phyloP scores from a whole-genome alignment of 2,888 invertebrate genomes.

The Tetanocera ferruginea region DNA sequence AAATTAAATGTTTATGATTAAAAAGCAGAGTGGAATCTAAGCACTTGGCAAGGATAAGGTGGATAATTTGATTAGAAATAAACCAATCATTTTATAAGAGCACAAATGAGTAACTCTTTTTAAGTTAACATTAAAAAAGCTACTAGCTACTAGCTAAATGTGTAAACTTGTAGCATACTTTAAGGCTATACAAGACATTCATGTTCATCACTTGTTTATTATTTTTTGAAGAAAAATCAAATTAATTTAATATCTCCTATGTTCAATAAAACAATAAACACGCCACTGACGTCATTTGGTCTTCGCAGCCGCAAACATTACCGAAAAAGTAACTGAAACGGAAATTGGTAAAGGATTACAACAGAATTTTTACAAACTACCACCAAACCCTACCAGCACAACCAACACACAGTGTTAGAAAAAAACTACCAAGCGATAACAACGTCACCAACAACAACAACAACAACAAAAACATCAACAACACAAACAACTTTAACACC shows the following conservation, averaged over 20 bases:
- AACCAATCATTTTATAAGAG: too few species aligned
- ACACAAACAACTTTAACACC: slow-evolving; percentile 10
- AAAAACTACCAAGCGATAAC: background rate
- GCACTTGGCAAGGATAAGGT: too few species aligned
- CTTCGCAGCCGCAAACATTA: slow-evolving; percentile 41
- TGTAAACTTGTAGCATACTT: background rate
- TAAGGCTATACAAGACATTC: too few species aligned
- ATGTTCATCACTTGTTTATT: too few species aligned
- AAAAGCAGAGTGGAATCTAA: too few species aligned
- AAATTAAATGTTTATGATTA: too few species aligned
- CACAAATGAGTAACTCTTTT: too few species aligned
- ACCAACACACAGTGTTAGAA: background rate
- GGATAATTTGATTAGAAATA: too few species aligned
- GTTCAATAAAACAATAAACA: too few species aligned
- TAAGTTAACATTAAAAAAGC: too few species aligned
- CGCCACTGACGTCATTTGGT: slow-evolving; percentile 27
- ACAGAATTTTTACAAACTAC: background rate
- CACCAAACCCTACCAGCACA: background rate
- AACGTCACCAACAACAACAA: background rate
- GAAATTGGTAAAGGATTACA: slow-evolving; percentile 58
- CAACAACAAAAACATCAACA: slow-evolving; percentile 24
- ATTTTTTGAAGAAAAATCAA: too few species aligned
- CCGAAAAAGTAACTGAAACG: slow-evolving; percentile 55
- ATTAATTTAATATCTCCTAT: too few species aligned
- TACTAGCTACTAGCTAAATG: background rate